Evolutionary conservation across 2,797 vertebrate genomes (phyloP).

Genomic region (Halcyon badia): DNA sequence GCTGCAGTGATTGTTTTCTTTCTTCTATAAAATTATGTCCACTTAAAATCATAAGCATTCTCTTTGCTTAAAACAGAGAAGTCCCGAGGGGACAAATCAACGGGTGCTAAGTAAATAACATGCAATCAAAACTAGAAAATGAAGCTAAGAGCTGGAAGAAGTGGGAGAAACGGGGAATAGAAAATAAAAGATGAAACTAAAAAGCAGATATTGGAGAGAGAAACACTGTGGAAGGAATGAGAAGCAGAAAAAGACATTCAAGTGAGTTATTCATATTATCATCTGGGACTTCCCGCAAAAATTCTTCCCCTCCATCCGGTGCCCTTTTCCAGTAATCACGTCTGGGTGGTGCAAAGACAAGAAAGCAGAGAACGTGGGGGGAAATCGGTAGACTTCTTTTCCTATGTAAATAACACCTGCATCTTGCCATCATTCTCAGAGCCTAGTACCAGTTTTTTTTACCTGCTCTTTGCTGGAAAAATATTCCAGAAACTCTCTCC

Average conservation of each 20-base stretch:
- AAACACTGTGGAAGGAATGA: not conserved
- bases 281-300: not conserved
- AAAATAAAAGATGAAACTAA: not conserved
- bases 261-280: not conserved
- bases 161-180: not conserved
- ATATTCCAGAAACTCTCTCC: not conserved
- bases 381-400: not conserved
- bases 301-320: not conserved
- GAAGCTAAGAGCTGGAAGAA: conserved; percentile 34
- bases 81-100: conserved; percentile 55
- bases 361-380: not conserved
- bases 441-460: accelerated
- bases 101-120: conserved; percentile 58
- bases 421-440: not conserved
- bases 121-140: conserved; percentile 56
- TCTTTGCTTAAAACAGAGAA: conserved; percentile 41
- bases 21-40: conserved; percentile 10
- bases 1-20: conserved; percentile 24
- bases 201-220: not conserved
- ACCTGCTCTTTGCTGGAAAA: not conserved
- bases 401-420: not conserved
- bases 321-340: not conserved
- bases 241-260: conserved; percentile 22
- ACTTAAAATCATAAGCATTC: conserved; percentile 43
- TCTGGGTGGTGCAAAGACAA: not conserved